phyloP scores from a whole-genome alignment of 2,113 vertebrate genomes.

The Cricetomys ansorgei region DNA sequence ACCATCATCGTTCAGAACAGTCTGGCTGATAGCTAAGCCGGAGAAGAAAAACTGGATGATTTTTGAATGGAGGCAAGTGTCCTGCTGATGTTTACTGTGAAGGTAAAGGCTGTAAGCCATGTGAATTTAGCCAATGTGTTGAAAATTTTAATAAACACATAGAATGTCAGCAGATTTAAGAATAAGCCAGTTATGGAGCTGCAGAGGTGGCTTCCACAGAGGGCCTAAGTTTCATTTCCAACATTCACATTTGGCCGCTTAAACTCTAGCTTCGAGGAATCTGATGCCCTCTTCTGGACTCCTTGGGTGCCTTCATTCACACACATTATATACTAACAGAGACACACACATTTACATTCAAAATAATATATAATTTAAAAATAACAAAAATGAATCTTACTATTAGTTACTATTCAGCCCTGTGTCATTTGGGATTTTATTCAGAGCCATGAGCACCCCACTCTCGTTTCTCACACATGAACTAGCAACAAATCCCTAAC shows the following conservation, averaged over 20 bases:
- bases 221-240: not conserved
- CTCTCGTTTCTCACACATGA: not conserved
- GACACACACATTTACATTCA: not conserved
- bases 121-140: not conserved
- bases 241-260: not conserved
- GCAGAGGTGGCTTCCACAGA: not conserved
- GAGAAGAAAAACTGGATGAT: not conserved
- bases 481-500: not conserved
- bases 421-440: not conserved
- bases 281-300: not conserved
- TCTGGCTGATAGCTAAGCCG: not conserved
- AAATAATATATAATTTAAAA: not conserved
- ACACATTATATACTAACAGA: not conserved
- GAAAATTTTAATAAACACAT: not conserved
- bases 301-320: not conserved
- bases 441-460: not conserved
- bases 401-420: not conserved
- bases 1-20: not conserved
- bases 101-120: not conserved
- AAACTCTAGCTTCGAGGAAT: not conserved
- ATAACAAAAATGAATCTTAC: not conserved
- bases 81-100: slow-evolving; percentile 4
- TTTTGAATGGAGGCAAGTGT: not conserved
- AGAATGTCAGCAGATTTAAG: not conserved
- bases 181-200: not conserved